Percentiles rank a stretch among this genome's conserved stretches.
These are phyloP conservation scores for Stegostoma tigrinum DNA, from an alignment of 2,113 vertebrate genomes.

Conservation along the genomic window DNA sequence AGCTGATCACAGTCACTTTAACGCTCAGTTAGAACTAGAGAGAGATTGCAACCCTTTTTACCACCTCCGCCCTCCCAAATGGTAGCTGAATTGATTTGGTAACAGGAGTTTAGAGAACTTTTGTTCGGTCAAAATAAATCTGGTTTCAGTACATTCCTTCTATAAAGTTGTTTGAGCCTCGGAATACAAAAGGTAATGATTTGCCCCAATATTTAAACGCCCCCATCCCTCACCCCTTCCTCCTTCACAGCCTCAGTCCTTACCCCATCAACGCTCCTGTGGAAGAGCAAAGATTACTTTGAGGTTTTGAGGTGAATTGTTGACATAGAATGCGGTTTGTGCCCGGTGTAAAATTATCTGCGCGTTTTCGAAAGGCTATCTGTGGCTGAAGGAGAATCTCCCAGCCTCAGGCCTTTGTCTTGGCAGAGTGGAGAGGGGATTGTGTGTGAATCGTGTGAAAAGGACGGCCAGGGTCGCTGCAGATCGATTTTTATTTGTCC, in stretches of 20 bases:
- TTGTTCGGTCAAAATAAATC: not conserved
- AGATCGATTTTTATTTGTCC: conserved; percentile 77
- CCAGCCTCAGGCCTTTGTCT: conserved; percentile 70
- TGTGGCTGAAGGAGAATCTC: conserved; percentile 52
- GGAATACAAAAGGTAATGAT: not conserved
- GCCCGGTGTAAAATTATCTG: conserved; percentile 8
- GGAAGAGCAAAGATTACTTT: conserved; percentile 2
- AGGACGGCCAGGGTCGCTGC: conserved; percentile 75
- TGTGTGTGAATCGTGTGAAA: conserved; percentile 73
- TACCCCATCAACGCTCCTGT: not conserved
- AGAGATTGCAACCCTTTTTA: not conserved
- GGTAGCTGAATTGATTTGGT: not conserved
- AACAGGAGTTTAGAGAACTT: not conserved
- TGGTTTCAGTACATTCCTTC: not conserved
- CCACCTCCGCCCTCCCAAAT: not conserved
- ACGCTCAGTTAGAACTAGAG: not conserved
- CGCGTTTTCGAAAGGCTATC: conserved; percentile 31
- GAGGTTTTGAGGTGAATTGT: conserved; percentile 2
- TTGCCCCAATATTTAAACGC: not conserved
- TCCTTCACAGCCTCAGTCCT: too few species aligned
- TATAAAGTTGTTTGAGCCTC: not conserved
- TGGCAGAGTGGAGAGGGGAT: conserved; percentile 59
- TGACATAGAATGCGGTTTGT: conserved; percentile 13
- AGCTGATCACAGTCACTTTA: not conserved
- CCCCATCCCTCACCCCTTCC: not conserved